Evolutionary conservation across 2,113 vertebrate genomes (phyloP).

Genomic region (Lagenorhynchus albirostris): DNA sequence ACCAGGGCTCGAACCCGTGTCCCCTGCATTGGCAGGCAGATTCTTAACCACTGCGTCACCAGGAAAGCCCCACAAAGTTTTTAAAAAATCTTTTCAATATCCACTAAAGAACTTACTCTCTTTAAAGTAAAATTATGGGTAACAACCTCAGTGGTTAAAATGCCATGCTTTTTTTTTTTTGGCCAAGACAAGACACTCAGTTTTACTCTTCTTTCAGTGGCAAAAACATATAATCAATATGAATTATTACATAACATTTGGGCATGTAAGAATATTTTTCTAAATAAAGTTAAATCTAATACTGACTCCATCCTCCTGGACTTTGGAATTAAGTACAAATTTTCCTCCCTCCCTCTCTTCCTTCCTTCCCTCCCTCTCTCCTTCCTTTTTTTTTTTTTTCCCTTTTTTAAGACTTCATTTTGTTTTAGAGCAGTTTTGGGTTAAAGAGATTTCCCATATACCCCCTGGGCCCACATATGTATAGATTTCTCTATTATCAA

Average conservation of each 20-base stretch:
- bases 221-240: neutral
- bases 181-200: neutral
- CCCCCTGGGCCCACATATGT: no score
- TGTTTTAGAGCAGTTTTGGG: no score
- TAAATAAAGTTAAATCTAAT: neutral
- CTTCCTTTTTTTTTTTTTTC: no score
- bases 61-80: neutral
- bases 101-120: neutral
- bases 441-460: no score
- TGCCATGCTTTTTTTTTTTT: no score
- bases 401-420: no score
- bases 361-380: no score
- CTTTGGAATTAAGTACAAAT: neutral
- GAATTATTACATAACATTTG: neutral
- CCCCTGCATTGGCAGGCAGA: no score
- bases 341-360: neutral
- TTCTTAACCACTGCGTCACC: no score
- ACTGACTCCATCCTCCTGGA: neutral
- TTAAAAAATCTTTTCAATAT: neutral
- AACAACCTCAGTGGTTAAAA: neutral
- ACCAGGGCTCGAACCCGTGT: no score
- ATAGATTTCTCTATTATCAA: no score
- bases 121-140: neutral
- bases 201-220: neutral
- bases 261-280: neutral